These are phyloP conservation scores for Geotrypetes seraphini DNA, from an alignment of 2,797 vertebrate genomes.

Conservation along the genomic window DNA sequence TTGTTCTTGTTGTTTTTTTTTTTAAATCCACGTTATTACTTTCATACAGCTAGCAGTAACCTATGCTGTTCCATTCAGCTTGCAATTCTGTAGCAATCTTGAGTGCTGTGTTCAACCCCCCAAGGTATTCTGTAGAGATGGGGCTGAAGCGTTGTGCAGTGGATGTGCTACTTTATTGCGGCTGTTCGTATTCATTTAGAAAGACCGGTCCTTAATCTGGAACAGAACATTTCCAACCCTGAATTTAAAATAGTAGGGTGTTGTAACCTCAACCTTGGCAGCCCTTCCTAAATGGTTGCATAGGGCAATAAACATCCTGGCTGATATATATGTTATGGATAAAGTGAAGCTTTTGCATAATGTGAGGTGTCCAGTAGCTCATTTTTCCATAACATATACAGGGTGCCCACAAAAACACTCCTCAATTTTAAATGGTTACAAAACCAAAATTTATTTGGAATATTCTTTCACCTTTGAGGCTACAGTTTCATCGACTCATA, in stretches of 20 bases:
- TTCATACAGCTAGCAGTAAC: slow-evolving; percentile 10
- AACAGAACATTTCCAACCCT: slow-evolving; percentile 14
- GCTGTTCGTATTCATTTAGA: slow-evolving; percentile 23
- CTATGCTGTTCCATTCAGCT: slow-evolving; percentile 6
- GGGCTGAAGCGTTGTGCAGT: slow-evolving; percentile 23
- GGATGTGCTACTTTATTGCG: slow-evolving; percentile 19
- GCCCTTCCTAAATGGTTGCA: too few relatives aligned
- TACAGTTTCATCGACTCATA: too few relatives aligned
- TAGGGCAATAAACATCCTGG: too few relatives aligned
- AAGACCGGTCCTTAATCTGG: slow-evolving; percentile 25
- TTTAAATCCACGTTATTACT: slow-evolving; percentile 18
- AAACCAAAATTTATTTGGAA: too few relatives aligned
- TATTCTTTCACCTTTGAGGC: too few relatives aligned
- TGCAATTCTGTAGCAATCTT: slow-evolving; percentile 25
- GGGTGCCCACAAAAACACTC: too few relatives aligned
- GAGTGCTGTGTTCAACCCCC: slow-evolving; percentile 10
- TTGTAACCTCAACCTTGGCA: slow-evolving; percentile 16
- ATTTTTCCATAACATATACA: too few relatives aligned
- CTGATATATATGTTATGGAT: too few relatives aligned
- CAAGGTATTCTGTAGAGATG: slow-evolving; percentile 18
- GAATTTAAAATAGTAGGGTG: slow-evolving; percentile 9
- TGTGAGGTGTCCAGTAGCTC: too few relatives aligned
- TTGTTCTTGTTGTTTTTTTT: slow-evolving; percentile 22
- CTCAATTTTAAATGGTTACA: too few relatives aligned
- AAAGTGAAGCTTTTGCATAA: too few relatives aligned